Evolutionary conservation across 2,113 vertebrate genomes (phyloP), one percentile per base, ranked within the genome.

Genomic region (Neolamprologus sp.): DNA sequence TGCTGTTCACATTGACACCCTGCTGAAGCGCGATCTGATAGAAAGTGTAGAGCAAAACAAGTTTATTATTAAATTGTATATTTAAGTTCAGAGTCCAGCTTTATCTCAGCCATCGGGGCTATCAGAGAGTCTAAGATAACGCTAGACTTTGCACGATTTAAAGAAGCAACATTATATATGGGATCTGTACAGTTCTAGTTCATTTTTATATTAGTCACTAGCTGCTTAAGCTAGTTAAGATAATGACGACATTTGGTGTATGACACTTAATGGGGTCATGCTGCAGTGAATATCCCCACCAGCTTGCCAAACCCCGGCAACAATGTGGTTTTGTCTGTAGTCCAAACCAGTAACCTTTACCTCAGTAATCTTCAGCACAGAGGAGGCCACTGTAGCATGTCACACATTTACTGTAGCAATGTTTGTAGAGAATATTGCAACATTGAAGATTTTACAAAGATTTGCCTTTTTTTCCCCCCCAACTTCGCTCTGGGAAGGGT

Each of bases 11-110:
- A 28, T 11, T 47, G 58, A 54, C 68, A 82, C 45, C 51, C 81
- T 58, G 80, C 45, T 65, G 68, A 83, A 45, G 53, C 40, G 6
- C 4, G 5, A 12, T 31, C 68, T 23, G 53, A 45, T 71, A 21
- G 17, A 58, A 78, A 80, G 55, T 71, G 47, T 65, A 5, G 42
- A 71, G 45, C 53, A 17, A 37, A 85, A 40, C 21, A 54, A 3
- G 40, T 89, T 92, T 87, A 91, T 92, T 23, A 55, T 79, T 81
- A 60, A 80, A 90, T 89, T 79, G 17, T 65, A 65, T 55, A 9
- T 63, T 85, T n/a, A 87, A 86, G 87, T 86, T 85, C 87, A 92
- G 91, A 73, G 47, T 81, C 68, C 68, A 88, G 81, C 26, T 85
- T 80, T 4, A 87, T 87, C 47, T 58, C 82, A 13, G 54, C 33